Evolutionary conservation across 2,888 invertebrate genomes (phyloP).

Genomic region (Kryphioiulus occultus): DNA sequence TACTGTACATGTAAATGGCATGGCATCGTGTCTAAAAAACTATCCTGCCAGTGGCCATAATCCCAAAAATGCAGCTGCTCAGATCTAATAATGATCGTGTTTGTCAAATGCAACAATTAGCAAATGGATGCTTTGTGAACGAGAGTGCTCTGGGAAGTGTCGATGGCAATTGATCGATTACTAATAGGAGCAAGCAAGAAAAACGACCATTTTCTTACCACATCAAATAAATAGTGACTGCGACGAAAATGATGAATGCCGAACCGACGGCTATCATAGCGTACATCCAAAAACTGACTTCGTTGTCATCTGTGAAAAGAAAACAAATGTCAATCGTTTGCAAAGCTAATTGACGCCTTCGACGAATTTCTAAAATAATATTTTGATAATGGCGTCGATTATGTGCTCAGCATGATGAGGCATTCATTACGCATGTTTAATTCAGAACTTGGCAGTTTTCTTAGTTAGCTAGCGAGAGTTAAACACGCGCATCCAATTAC

Average conservation of each 20-base stretch:
- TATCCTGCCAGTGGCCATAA: neutral
- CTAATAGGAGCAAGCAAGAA: neutral
- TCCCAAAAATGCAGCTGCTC: neutral
- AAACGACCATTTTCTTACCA: slow-evolving; percentile 51
- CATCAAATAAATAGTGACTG: slow-evolving; percentile 54
- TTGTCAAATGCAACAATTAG: neutral
- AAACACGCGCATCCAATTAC: neutral
- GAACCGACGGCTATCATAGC: slow-evolving; percentile 55
- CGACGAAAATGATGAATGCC: slow-evolving; percentile 54
- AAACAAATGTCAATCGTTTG: neutral
- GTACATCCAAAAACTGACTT: slow-evolving; percentile 55
- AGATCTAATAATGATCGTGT: neutral
- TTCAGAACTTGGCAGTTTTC: neutral
- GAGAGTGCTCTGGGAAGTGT: neutral
- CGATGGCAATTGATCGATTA: neutral
- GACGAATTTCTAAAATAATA: neutral
- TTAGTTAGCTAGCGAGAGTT: neutral
- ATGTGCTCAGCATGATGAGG: neutral
- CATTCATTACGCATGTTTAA: neutral
- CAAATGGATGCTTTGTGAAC: neutral
- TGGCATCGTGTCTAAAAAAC: neutral
- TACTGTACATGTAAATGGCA: neutral
- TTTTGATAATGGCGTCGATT: neutral
- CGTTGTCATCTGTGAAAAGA: slow-evolving; percentile 53
- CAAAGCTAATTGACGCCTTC: neutral